Evolutionary conservation across 2,888 invertebrate genomes (phyloP), one percentile per base, ranked within the genome.

Genomic region (Sialis fuliginosa): DNA sequence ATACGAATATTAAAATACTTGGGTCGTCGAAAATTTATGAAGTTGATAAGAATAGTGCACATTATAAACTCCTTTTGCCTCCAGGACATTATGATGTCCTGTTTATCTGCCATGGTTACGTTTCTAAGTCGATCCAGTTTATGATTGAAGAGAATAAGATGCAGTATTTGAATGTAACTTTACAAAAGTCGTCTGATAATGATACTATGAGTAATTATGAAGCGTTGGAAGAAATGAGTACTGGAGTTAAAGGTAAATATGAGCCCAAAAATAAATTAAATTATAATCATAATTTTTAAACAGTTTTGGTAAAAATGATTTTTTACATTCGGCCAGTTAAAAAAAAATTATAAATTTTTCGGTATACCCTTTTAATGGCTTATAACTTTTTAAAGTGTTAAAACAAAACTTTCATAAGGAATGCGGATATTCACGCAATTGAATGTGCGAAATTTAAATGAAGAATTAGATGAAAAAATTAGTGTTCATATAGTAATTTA

Each of bases 11-110:
- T 1, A 68, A 69, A 5, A 70, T 96, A 1, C 64, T 72, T 35
- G 77, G 77, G 40, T 62, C 70, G 46, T 65, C 70, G 48, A 65
- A 71, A 1, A 62, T 68, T 33, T 75, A 77, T 57, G 70, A 72
- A 43, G 79, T 85, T 0, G 71, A 81, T 0, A 68, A 69, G 55
- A 84, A 81, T 60, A 69, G 71, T 54, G 89, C 83, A 0, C 72
- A 74, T 55, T 89, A 81, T 62, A 79, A 79, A 59, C 66, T 81
- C 43, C 72, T 82, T 57, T 65, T 89, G 44, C 77, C 83, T 7
- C 70, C 76, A 2, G 88, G 83, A 0, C 62, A 69, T 31, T 83
- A 86, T 60, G 66, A 64, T 6, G 59, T 86, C 8, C 67, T 74
- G 42, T 67, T 83, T 31, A 66, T 70, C 12, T 78, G 78, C 49